Percentiles rank a stretch among this genome's conserved stretches.
These are phyloP conservation scores for Syrmaticus mikado DNA, from an alignment of 2,113 vertebrate genomes.

Conservation along the genomic window DNA sequence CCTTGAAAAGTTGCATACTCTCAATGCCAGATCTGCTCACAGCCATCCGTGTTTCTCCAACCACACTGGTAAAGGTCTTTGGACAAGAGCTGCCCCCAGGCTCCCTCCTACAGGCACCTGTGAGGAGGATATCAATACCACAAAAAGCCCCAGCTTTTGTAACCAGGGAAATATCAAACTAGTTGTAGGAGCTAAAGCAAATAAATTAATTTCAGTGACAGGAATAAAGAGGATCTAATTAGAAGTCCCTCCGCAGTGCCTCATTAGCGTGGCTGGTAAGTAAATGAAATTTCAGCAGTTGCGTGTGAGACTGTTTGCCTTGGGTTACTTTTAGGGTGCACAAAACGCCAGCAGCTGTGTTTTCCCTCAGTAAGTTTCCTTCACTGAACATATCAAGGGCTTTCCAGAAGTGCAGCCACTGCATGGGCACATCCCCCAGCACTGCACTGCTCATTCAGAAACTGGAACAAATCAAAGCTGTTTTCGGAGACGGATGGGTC, in stretches of 20 bases:
- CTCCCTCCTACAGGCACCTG: fast-evolving
- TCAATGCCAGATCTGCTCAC: background rate
- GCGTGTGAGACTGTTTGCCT: constrained; percentile 89
- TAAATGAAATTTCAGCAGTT: constrained; percentile 90
- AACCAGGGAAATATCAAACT: constrained; percentile 76
- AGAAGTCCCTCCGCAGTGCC: constrained; percentile 84
- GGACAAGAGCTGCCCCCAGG: background rate
- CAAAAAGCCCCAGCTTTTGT: constrained; percentile 22
- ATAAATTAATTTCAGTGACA: constrained; percentile 91
- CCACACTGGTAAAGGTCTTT: background rate
- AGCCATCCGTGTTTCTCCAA: background rate
- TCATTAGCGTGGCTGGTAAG: constrained; percentile 86
- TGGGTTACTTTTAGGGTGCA: constrained; percentile 80
- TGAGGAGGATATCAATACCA: background rate
- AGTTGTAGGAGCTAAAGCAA: constrained; percentile 81
- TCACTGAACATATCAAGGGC: constrained; percentile 53
- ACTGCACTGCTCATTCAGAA: constrained; percentile 47
- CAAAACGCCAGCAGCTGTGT: constrained; percentile 63
- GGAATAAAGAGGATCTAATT: constrained; percentile 96
- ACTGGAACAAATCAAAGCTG: constrained; percentile 40
- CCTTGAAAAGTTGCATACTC: background rate
- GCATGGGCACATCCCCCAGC: constrained; percentile 26
- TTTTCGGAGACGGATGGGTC: constrained; percentile 47
- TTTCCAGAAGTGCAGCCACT: constrained; percentile 49
- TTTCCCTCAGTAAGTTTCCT: constrained; percentile 49